A percentile compares a stretch with the other conserved stretches of the same genome.
Conservation (phyloP, 2,113 vertebrate genomes). For the Empidonax traillii region DNA sequence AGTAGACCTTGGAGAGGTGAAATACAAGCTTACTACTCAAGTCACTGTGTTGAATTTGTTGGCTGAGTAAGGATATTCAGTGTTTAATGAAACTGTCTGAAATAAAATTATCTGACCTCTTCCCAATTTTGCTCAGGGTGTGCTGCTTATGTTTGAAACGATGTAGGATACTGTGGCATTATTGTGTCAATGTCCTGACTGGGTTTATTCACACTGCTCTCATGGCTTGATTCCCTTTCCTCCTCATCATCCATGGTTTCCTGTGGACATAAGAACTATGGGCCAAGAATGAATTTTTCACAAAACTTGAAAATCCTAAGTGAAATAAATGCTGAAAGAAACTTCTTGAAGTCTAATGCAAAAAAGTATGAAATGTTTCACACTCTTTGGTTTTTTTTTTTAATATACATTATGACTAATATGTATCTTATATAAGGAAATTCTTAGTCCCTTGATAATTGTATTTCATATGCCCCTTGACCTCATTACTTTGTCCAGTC, state of each 20-base stretch:
- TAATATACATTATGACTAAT: background rate
- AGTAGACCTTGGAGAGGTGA: background rate
- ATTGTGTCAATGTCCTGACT: background rate
- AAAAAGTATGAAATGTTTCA: background rate
- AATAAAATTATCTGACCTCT: background rate
- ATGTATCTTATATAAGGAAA: accelerated
- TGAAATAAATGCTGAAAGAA: background rate
- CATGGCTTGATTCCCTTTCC: background rate
- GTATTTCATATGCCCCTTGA: background rate
- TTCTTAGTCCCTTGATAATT: background rate
- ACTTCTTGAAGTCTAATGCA: background rate
- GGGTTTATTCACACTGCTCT: background rate
- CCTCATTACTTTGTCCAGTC: background rate
- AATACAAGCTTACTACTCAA: background rate
- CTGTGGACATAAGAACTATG: background rate
- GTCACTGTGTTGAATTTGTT: background rate
- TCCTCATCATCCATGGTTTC: accelerated
- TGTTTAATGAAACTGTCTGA: background rate
- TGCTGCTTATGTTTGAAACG: background rate
- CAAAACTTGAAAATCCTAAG: background rate
- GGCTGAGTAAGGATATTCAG: background rate
- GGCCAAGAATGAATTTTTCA: background rate
- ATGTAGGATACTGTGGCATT: background rate
- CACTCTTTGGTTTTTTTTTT: background rate
- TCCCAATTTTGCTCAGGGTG: background rate